Conservation (phyloP, 2,888 invertebrate genomes). For the Anticlea derivata region DNA sequence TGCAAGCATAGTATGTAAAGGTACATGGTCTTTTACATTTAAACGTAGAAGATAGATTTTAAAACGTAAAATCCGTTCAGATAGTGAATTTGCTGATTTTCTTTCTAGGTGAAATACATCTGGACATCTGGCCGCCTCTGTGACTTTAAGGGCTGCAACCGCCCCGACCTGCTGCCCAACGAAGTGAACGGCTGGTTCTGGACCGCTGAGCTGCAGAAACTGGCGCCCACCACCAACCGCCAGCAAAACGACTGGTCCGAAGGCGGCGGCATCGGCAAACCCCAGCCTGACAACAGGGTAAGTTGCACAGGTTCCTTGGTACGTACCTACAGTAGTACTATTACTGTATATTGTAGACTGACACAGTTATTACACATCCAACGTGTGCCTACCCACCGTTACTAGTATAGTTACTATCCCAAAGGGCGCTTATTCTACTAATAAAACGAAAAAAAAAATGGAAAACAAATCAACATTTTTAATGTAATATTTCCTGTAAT, state of each 20-base stretch:
- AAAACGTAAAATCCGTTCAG: neutral
- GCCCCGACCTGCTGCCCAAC: constrained; percentile 92
- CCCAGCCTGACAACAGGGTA: constrained; percentile 93
- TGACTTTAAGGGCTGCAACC: constrained; percentile 95
- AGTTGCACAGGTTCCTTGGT: constrained; percentile 32
- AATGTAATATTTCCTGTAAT: too few species aligned
- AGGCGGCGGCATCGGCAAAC: constrained; percentile 92
- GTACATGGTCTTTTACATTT: too few species aligned
- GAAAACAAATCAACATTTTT: too few species aligned
- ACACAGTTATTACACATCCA: too few species aligned
- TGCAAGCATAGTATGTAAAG: too few species aligned
- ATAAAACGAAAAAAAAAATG: too few species aligned
- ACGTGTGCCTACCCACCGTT: too few species aligned
- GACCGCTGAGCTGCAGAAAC: constrained; percentile 93
- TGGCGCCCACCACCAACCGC: constrained; percentile 92
- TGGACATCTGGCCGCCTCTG: constrained; percentile 96
- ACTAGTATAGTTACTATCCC: too few species aligned
- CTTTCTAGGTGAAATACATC: constrained; percentile 91
- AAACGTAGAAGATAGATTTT: too few species aligned
- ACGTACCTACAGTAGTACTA: too few species aligned
- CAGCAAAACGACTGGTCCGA: constrained; percentile 95
- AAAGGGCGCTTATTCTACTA: too few species aligned
- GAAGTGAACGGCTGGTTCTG: constrained; percentile 96
- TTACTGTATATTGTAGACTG: too few species aligned
- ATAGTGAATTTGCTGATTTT: neutral